phyloP scores from a whole-genome alignment of 2,888 invertebrate species.

The Lasioglossum calceatum region DNA sequence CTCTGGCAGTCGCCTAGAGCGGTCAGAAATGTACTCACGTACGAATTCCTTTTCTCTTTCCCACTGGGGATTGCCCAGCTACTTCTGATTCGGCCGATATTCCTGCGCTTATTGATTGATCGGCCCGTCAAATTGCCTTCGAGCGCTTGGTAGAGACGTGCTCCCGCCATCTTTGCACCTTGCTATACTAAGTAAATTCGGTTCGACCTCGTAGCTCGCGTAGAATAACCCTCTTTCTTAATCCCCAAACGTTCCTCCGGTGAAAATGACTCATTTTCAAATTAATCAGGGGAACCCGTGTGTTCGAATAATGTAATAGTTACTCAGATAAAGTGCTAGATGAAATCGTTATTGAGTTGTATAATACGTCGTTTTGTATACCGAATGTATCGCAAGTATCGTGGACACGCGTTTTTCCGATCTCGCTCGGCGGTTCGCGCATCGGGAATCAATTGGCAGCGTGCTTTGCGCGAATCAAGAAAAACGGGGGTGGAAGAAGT shows the following conservation, averaged over 20 bases:
- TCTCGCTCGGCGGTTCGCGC: background rate
- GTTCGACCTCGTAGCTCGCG: background rate
- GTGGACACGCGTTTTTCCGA: background rate
- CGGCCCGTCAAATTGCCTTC: conserved; percentile 48
- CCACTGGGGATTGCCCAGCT: conserved; percentile 62
- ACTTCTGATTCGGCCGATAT: conserved; percentile 74
- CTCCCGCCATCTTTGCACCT: conserved; percentile 4
- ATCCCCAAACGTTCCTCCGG: background rate
- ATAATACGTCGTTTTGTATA: too few species aligned
- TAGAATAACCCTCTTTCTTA: background rate
- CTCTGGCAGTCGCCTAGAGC: conserved; percentile 66
- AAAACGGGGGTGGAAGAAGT: background rate
- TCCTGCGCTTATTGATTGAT: conserved; percentile 67
- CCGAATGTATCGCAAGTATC: background rate
- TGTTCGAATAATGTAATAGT: too few species aligned
- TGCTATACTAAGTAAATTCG: background rate
- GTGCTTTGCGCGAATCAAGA: background rate
- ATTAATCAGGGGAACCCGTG: too few species aligned
- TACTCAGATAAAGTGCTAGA: too few species aligned
- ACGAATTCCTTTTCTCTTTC: conserved; percentile 61
- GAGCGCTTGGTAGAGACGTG: conserved; percentile 31
- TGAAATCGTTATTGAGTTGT: too few species aligned
- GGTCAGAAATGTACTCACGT: conserved; percentile 76
- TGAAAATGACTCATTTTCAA: background rate
- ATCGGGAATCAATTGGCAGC: conserved; percentile 40